Base-by-base conservation (phyloP, 2,113 vertebrate genomes). In the Albula glossodonta region DNA sequence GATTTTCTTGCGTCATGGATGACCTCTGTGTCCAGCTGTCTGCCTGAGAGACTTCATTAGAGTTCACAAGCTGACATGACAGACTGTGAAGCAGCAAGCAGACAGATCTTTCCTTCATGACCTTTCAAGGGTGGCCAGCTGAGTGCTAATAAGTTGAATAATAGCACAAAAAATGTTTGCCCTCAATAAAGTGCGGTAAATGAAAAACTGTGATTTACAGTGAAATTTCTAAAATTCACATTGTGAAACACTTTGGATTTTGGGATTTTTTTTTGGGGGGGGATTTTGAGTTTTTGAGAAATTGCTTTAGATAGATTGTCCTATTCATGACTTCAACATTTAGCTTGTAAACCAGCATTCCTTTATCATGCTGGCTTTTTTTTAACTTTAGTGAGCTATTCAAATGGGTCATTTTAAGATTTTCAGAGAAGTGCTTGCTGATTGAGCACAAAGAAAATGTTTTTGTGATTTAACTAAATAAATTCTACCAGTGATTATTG, bases 401-500 rank as follows among this genome's bases (percentile, higher is more conserved):
- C 49, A 79, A 41, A 48, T 13, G 13, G 31, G 11, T 80, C 48
- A 51, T 80, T 51, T 80, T 80, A 51, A 80, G 7, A 51, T 51
- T 51, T 19, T 80, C 79, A 50, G 49, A 4, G 79, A 48, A 19
- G 49, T 51, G 79, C 48, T 31, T 52, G 17, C 13, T 51, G 66
- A 84, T 12, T 22, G 70, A 78, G 25, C 51, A 12, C 15, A 70
- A 25, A 78, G 7, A 13, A 53, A 25, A 81, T 8, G 66, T 15
- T 11, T 78, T 52, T 78, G 70, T 74, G 8, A 31, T 22, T 31
- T 74, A 5, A 9, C 8, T 74, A n/a, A 74, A 78, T 41, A 19
- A 84, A 84, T 60, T 80, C 48, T 77, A 53, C 51, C 53, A 57
- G 51, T 78, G 51, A 78, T 80, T 78, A 79, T 48, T 49, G 12